These are phyloP conservation scores for Toxonevra muliebris DNA, from an alignment of 2,888 invertebrate species.

Conservation along the genomic window DNA sequence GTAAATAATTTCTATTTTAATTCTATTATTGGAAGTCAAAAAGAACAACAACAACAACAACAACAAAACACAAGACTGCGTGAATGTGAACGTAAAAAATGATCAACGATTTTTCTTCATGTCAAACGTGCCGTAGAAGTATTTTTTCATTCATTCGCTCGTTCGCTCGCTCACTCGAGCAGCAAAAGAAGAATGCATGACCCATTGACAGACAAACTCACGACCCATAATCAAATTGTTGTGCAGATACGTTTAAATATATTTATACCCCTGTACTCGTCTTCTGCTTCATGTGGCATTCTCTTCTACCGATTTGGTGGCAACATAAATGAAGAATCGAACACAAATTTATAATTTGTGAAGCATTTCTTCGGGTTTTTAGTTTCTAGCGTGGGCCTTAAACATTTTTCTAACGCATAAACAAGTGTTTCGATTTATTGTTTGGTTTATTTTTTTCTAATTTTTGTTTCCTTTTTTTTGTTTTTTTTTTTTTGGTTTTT, in stretches of 20 bases:
- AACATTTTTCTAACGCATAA: constrained; percentile 27
- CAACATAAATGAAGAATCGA: too few relatives aligned
- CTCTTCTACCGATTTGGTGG: too few relatives aligned
- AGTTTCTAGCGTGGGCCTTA: constrained; percentile 13
- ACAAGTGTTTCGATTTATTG: constrained; percentile 29
- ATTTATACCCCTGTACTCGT: too few relatives aligned
- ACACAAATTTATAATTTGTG: too few relatives aligned
- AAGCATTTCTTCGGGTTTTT: too few relatives aligned
- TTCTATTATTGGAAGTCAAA: constrained; percentile 4
- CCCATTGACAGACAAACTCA: constrained; percentile 56
- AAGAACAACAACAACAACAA: constrained; percentile 11
- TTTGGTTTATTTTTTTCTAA: constrained; percentile 4
- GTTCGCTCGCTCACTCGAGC: not conserved
- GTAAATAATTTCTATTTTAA: constrained; percentile 29
- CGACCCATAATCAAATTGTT: constrained; percentile 43
- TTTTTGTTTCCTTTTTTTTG: not conserved
- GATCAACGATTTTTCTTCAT: constrained; percentile 56
- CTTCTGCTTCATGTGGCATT: too few relatives aligned
- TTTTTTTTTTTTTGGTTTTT: not conserved
- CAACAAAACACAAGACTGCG: constrained; percentile 37
- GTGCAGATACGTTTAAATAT: not conserved
- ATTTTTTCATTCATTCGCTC: constrained; percentile 19
- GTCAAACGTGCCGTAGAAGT: constrained; percentile 45
- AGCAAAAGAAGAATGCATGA: constrained; percentile 40
- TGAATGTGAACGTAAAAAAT: constrained; percentile 49